Percentiles rank a stretch among this genome's conserved stretches.
phyloP scores from a whole-genome alignment of 2,888 invertebrate species.

The Chelonus formosanus region DNA sequence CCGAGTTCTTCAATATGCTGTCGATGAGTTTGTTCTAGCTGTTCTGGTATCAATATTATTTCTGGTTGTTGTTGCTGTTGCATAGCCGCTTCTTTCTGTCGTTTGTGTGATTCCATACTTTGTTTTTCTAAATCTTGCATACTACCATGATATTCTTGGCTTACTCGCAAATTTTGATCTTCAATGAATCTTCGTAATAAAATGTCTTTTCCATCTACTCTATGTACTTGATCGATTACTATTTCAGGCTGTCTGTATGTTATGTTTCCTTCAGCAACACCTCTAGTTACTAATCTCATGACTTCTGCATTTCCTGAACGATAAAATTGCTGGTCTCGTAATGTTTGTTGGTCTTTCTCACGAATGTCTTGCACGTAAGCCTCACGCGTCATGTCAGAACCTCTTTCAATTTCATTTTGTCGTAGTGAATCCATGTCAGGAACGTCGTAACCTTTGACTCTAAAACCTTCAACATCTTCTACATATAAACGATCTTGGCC shows the following conservation, averaged over 20 bases:
- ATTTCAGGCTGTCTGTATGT: conserved; percentile 68
- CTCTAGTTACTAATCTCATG: conserved; percentile 79
- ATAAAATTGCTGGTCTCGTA: conserved; percentile 79
- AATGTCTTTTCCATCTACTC: conserved; percentile 84
- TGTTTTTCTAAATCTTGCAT: conserved; percentile 51
- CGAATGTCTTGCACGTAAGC: conserved; percentile 50
- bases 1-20: conserved; percentile 52
- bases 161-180: conserved; percentile 68
- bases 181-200: conserved; percentile 85
- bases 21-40: conserved; percentile 51
- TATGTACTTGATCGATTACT: conserved; percentile 68
- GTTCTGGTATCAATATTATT: conserved; percentile 54
- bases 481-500: conserved; percentile 37
- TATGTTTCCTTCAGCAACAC: conserved; percentile 71
- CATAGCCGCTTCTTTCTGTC: conserved; percentile 38
- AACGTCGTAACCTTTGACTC: conserved; percentile 68
- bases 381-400: conserved; percentile 70
- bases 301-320: conserved; percentile 88
- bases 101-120: conserved; percentile 55
- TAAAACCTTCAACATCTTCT: conserved; percentile 39
- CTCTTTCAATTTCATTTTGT: conserved; percentile 80
- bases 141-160: conserved; percentile 45
- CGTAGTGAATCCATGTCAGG: conserved; percentile 78
- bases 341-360: conserved; percentile 64
- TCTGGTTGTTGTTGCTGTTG: conserved; percentile 44